phyloP scores from a whole-genome alignment of 92 coral and sea anemone species.

The Isaurus tuberculatus region DNA sequence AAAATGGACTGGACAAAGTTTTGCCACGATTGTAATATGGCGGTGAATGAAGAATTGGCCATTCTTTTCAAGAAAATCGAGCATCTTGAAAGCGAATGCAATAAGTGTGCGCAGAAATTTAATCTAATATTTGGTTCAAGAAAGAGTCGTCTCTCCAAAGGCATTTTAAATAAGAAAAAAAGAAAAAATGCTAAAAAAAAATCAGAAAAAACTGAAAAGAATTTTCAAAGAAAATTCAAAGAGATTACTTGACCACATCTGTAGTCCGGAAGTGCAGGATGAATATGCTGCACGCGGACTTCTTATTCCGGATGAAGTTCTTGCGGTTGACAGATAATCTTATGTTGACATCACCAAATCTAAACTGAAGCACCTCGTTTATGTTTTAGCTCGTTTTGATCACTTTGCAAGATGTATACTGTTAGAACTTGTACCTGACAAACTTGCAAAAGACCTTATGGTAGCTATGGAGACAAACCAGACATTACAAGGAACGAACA shows the following conservation, averaged over 20 bases:
- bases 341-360: slow-evolving; percentile 60
- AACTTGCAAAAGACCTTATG: slow-evolving; percentile 40
- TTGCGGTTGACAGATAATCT: slow-evolving; percentile 58
- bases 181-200: slow-evolving; percentile 50
- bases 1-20: slow-evolving; percentile 54
- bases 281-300: slow-evolving; percentile 47
- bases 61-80: slow-evolving; percentile 46
- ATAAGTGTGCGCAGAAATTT: slow-evolving; percentile 42
- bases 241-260: slow-evolving; percentile 55
- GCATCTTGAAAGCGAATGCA: slow-evolving; percentile 50
- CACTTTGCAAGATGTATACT: slow-evolving; percentile 54
- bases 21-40: slow-evolving; percentile 49
- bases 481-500: slow-evolving; percentile 7
- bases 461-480: slow-evolving; percentile 31
- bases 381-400: slow-evolving; percentile 42
- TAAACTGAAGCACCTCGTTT: slow-evolving; percentile 63
- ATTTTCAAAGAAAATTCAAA: slow-evolving; percentile 49
- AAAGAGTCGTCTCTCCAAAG: slow-evolving; percentile 22
- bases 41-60: slow-evolving; percentile 37
- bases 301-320: slow-evolving; percentile 60
- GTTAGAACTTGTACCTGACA: slow-evolving; percentile 53
- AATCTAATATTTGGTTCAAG: slow-evolving; percentile 13
- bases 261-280: slow-evolving; percentile 55
- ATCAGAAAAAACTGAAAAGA: slow-evolving; percentile 56
- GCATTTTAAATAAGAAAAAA: slow-evolving; percentile 46